Conservation (phyloP, 2,113 vertebrate species). For the Phyllostomus discolor region DNA sequence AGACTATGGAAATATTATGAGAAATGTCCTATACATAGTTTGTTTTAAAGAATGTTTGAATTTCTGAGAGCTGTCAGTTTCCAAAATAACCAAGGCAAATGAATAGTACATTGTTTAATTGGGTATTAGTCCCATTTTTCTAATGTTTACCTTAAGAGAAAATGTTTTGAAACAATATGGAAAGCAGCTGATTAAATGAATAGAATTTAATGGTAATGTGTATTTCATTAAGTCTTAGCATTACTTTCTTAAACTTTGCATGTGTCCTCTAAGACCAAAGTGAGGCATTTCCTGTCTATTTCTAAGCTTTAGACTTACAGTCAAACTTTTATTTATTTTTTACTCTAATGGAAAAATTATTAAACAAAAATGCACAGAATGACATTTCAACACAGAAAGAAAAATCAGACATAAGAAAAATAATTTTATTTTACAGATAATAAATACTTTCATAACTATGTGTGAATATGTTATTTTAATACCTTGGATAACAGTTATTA, state of each 20-base stretch:
- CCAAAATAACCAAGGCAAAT: constrained; percentile 31
- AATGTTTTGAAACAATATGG: constrained; percentile 70
- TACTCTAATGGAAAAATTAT: constrained; percentile 44
- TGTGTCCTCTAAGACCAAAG: constrained; percentile 68
- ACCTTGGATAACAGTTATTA: background rate
- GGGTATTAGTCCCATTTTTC: constrained; percentile 24
- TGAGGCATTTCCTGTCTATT: constrained; percentile 73
- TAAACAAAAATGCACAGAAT: background rate
- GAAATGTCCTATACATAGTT: background rate
- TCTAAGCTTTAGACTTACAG: constrained; percentile 61
- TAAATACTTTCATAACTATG: background rate
- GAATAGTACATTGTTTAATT: constrained; percentile 7
- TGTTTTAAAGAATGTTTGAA: background rate
- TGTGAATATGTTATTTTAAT: background rate
- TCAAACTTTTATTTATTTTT: constrained; percentile 68
- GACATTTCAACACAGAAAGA: background rate
- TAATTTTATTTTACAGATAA: background rate
- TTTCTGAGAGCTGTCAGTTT: constrained; percentile 27
- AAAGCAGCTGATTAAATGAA: constrained; percentile 77
- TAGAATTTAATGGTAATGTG: constrained; percentile 75
- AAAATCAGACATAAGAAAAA: constrained; percentile 17
- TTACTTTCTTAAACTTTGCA: constrained; percentile 57
- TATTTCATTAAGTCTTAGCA: constrained; percentile 71
- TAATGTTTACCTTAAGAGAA: constrained; percentile 67
- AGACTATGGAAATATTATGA: background rate